Conservation (phyloP, 2,888 invertebrate species). For the Catocala nupta region DNA sequence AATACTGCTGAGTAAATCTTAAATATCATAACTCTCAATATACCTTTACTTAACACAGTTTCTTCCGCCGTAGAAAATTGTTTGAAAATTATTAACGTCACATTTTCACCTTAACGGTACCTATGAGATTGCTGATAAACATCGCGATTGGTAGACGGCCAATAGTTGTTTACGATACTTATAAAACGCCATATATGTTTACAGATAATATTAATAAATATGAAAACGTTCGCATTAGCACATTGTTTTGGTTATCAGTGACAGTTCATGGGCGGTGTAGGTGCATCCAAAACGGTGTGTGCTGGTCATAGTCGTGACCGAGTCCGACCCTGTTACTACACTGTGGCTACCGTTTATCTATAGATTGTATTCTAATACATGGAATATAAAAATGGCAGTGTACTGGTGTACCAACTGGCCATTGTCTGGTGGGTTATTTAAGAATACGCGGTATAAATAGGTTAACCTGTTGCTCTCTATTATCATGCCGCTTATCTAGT, state of each 20-base stretch:
- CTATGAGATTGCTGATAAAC: constrained; percentile 15
- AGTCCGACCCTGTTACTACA: constrained; percentile 57
- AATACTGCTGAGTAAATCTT: no score
- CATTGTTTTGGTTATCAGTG: constrained; percentile 76
- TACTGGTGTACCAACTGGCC: constrained; percentile 21
- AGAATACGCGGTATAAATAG: constrained; percentile 1
- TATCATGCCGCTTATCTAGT: not conserved
- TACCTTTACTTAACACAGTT: not conserved
- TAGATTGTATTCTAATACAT: constrained; percentile 46
- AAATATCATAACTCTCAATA: no score
- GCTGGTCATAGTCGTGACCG: constrained; percentile 75
- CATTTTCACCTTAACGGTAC: constrained; percentile 1
- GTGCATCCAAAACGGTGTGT: constrained; percentile 71
- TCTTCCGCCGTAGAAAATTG: constrained; percentile 1
- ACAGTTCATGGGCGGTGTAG: constrained; percentile 66
- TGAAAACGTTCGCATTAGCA: constrained; percentile 65
- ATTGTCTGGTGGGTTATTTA: constrained; percentile 2
- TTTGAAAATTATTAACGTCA: constrained; percentile 5
- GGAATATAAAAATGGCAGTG: constrained; percentile 42
- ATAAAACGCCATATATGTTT: constrained; percentile 46
- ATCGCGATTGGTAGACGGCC: constrained; percentile 33
- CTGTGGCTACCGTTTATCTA: constrained; percentile 49
- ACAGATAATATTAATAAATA: constrained; percentile 52
- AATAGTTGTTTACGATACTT: constrained; percentile 40
- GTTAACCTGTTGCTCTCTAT: constrained; percentile 2